phyloP scores from a whole-genome alignment of 2,113 vertebrate genomes.

The Pipra filicauda region DNA sequence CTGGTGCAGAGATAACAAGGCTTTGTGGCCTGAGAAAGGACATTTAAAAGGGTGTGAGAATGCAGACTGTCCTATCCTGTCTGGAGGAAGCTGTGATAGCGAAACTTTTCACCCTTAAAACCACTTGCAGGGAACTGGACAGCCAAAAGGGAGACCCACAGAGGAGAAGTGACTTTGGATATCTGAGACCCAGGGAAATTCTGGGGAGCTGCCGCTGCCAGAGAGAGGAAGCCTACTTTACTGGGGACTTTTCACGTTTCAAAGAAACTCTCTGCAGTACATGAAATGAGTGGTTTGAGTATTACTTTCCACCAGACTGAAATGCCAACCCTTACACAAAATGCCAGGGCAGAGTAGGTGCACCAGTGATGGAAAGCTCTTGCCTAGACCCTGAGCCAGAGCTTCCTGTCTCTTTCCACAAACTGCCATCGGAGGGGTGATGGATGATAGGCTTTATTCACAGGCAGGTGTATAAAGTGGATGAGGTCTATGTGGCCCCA shows the following conservation, averaged over 20 bases:
- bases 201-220: background rate
- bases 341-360: background rate
- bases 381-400: background rate
- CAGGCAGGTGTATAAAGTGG: fast-evolving
- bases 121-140: background rate
- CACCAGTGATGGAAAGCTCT: background rate
- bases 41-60: background rate
- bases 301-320: background rate
- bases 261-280: background rate
- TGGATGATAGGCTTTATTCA: background rate
- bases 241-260: constrained; percentile 1
- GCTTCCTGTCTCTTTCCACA: background rate
- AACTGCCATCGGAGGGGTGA: fast-evolving
- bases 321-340: background rate
- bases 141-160: background rate
- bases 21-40: background rate
- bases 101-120: background rate
- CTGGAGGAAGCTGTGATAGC: background rate
- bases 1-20: background rate
- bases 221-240: constrained; percentile 2
- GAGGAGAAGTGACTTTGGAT: constrained; percentile 2
- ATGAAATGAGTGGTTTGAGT: background rate
- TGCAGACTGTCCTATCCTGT: background rate
- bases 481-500: background rate
- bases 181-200: constrained; percentile 1